Evolutionary conservation across 1,140 invertebrate genomes (phyloP).

Genomic region (Condylostylus longicornis): DNA sequence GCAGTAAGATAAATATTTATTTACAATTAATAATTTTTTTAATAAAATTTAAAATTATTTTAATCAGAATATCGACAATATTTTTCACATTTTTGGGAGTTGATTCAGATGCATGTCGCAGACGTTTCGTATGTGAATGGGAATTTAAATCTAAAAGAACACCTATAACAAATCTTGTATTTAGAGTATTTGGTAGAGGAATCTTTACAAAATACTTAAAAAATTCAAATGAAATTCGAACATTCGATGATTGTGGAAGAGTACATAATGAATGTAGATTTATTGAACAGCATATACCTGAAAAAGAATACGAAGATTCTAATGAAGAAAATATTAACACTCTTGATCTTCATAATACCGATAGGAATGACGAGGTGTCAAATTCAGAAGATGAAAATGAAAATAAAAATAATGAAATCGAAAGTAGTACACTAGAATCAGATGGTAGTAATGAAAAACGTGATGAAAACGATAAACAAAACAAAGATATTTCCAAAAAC

Average conservation of each 20-base stretch:
- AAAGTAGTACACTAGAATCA: too few relatives aligned
- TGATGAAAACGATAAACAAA: too few relatives aligned
- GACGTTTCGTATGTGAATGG: conserved; percentile 29
- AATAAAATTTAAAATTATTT: background rate
- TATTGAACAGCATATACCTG: conserved; percentile 15
- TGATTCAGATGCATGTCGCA: conserved; percentile 24
- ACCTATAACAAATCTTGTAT: conserved; percentile 27
- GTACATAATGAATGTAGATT: conserved; percentile 26
- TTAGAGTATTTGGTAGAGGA: conserved; percentile 25
- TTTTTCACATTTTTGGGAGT: conserved; percentile 27
- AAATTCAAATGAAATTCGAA: conserved; percentile 15
- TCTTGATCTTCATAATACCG: too few relatives aligned
- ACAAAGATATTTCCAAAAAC: too few relatives aligned
- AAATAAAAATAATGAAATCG: too few relatives aligned
- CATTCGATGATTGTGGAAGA: conserved; percentile 19
- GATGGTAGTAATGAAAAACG: too few relatives aligned
- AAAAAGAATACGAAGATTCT: too few relatives aligned
- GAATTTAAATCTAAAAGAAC: conserved; percentile 26
- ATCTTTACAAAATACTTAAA: conserved; percentile 29
- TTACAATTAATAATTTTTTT: too few relatives aligned
- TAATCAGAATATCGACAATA: conserved; percentile 21
- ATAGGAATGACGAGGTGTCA: too few relatives aligned
- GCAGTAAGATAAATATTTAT: too few relatives aligned
- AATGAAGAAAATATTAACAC: too few relatives aligned
- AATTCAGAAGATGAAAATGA: too few relatives aligned